Evolutionary conservation across 2,113 vertebrate species (phyloP), one percentile per base, ranked within the genome.

Genomic region (Anhinga anhinga): DNA sequence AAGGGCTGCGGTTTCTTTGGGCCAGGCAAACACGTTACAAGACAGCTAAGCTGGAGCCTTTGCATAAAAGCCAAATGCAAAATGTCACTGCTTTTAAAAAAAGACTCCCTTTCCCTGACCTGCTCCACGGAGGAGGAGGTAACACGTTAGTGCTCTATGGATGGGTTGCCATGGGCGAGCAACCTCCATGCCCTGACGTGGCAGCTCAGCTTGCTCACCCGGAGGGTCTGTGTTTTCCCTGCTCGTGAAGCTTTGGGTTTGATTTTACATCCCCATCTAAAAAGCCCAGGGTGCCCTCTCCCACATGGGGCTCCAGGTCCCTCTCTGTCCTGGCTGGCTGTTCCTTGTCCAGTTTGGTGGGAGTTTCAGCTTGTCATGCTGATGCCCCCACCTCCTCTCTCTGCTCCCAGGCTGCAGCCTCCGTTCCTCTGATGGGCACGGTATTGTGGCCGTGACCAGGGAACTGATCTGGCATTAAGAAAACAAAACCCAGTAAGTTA

Each of bases 361-460:
- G 4, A 21, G 18, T 55, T 79, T 36, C 61, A 74, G 42, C 44
- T 80, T 18, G 11, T 42, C 7, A 4, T 4, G 13, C 30, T 44
- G 50, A 30, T 69, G 22, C 34, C 32, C 65, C 27, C 26, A 16
- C 34, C 34, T 83, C 36, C 19, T 49, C 34, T 26, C n/a, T 42
- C 70, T 59, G 13, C 32, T 89, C 49, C 85, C 49, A 30, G 18
- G 56, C 45, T 52, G n/a, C 83, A 44, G 45, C 23, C 44, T 47
- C 36, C 2, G 0, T 26, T 17, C 66, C 32, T 53, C 50, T 15
- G 49, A 9, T 32, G 17, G 42, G 32, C 25, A 4, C 3, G 2
- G 23, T 32, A 7, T 5, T 23, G 47, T 36, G 40, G 42, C 15
- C 49, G 18, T 0, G 0, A n/a, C 27, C 67, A 40, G 26, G 44